Conservation (phyloP, 2,113 vertebrate genomes). For the Atherinomorus stipes region DNA sequence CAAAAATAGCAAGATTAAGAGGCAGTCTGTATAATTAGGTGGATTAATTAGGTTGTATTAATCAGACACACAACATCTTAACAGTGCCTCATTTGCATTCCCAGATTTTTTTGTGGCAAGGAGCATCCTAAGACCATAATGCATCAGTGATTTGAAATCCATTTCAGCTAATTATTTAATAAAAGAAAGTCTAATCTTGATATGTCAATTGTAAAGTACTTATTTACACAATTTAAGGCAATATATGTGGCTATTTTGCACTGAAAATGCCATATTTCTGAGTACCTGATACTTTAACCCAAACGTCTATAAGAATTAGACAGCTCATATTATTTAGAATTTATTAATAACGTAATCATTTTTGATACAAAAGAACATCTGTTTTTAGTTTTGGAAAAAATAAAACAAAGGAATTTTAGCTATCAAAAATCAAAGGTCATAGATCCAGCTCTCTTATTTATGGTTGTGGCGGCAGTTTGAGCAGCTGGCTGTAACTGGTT, state of each 20-base stretch:
- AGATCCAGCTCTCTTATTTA: too few relatives aligned
- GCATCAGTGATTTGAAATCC: slow-evolving; percentile 8
- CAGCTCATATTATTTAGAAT: too few relatives aligned
- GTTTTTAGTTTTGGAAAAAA: too few relatives aligned
- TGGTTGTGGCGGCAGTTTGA: too few relatives aligned
- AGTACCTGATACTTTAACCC: background rate
- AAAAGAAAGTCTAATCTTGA: background rate
- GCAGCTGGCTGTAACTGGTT: too few relatives aligned
- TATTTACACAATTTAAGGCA: too few relatives aligned
- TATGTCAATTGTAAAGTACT: background rate
- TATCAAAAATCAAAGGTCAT: too few relatives aligned
- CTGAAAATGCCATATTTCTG: background rate
- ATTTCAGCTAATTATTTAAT: too few relatives aligned
- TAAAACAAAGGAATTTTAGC: too few relatives aligned
- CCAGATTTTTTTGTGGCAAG: slow-evolving; percentile 1
- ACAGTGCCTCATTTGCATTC: slow-evolving; percentile 13
- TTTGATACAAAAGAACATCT: too few relatives aligned
- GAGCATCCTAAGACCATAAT: background rate
- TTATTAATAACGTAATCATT: too few relatives aligned
- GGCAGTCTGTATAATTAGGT: slow-evolving; percentile 49
- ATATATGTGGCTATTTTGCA: too few relatives aligned
- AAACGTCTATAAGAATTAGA: background rate
- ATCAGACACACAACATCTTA: slow-evolving; percentile 50
- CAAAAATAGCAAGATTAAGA: slow-evolving; percentile 38
- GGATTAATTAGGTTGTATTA: slow-evolving; percentile 58